These are phyloP conservation scores for Platichthys stellatus DNA, from an alignment of 2,113 vertebrate species.

Conservation along the genomic window DNA sequence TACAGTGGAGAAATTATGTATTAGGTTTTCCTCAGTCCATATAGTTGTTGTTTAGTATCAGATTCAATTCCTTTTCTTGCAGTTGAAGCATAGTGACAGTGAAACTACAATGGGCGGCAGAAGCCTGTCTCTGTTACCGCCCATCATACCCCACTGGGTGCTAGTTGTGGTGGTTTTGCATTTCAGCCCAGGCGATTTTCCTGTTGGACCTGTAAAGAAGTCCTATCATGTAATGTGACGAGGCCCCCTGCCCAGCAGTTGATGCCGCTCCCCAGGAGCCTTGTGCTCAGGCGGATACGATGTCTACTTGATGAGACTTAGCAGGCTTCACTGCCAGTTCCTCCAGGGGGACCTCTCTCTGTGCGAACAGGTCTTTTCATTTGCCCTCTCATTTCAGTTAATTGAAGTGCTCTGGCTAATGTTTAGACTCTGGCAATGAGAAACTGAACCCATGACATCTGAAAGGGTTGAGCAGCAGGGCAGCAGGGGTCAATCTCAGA, in stretches of 20 bases:
- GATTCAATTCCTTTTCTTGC: slow-evolving; percentile 16
- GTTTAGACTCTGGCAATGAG: slow-evolving; percentile 11
- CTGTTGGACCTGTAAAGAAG: slow-evolving; percentile 62
- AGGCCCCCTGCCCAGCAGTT: slow-evolving; percentile 16
- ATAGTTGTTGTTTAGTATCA: slow-evolving; percentile 24
- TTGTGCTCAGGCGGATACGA: slow-evolving; percentile 40
- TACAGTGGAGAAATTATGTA: background rate
- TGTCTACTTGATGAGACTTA: slow-evolving; percentile 70
- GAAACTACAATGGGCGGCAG: slow-evolving; percentile 13
- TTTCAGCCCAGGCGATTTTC: slow-evolving; percentile 69
- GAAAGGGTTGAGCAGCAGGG: slow-evolving; percentile 33
- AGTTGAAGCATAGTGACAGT: slow-evolving; percentile 27
- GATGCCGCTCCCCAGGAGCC: slow-evolving; percentile 54
- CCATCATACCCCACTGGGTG: slow-evolving; percentile 24
- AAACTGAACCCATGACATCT: slow-evolving; percentile 52
- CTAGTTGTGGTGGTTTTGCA: slow-evolving; percentile 40
- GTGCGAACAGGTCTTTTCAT: slow-evolving; percentile 67
- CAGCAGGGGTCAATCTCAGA: background rate
- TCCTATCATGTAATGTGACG: slow-evolving; percentile 63
- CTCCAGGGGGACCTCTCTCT: slow-evolving; percentile 49
- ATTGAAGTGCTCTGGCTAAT: slow-evolving; percentile 65
- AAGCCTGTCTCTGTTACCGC: slow-evolving; percentile 22
- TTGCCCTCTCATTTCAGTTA: slow-evolving; percentile 66
- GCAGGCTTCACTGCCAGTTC: slow-evolving; percentile 37
- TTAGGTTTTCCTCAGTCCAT: background rate